phyloP scores from a whole-genome alignment of 2,113 vertebrate species.

The Colistium nudipinnis region DNA sequence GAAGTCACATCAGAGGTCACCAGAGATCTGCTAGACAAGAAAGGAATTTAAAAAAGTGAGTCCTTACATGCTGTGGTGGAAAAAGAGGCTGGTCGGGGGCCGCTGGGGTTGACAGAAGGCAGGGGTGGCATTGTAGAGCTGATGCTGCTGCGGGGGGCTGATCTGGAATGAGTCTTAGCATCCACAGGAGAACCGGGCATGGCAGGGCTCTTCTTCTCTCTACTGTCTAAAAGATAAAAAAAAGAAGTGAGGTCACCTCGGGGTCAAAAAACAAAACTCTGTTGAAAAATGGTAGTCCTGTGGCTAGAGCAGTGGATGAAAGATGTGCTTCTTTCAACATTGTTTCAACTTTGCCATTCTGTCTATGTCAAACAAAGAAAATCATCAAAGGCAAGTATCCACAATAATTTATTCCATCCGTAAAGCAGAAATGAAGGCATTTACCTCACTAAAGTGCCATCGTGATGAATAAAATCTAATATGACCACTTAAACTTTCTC shows the following conservation, averaged over 20 bases:
- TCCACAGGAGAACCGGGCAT: slow-evolving; percentile 99
- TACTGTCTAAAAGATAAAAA: slow-evolving; percentile 82
- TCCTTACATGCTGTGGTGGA: slow-evolving; percentile 91
- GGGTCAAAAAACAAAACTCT: slow-evolving; percentile 20
- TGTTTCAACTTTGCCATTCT: not conserved
- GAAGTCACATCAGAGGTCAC: no score
- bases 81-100: slow-evolving; percentile 92
- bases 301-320: not conserved
- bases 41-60: not conserved
- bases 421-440: slow-evolving; percentile 1
- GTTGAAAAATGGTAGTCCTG: not conserved
- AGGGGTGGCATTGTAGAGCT: slow-evolving; percentile 92
- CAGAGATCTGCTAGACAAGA: no score
- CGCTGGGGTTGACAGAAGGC: slow-evolving; percentile 91
- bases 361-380: not conserved
- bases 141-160: slow-evolving; percentile 84
- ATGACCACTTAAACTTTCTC: slow-evolving; percentile 24
- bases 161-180: slow-evolving; percentile 97
- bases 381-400: not conserved
- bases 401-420: not conserved
- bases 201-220: slow-evolving; percentile 94
- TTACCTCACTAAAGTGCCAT: not conserved
- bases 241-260: slow-evolving; percentile 22
- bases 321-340: no score
- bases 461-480: slow-evolving; percentile 19